Percentiles rank a stretch among this genome's conserved stretches.
phyloP scores from a whole-genome alignment of 2,797 vertebrate genomes.

The Sylvilagus floridanus region DNA sequence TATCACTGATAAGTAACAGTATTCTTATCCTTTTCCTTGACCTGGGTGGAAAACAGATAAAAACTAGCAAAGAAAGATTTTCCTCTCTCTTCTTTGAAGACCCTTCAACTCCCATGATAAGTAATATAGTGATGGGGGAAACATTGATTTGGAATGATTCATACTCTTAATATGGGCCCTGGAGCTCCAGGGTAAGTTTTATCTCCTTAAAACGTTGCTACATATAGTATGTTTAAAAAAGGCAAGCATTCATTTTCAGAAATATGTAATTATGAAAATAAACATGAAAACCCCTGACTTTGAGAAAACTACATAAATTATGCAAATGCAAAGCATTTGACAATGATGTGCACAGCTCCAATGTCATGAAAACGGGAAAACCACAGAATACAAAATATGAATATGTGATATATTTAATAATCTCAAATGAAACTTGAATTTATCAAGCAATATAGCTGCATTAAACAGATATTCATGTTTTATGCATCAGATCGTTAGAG shows the following conservation, averaged over 20 bases:
- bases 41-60: slow-evolving; percentile 70
- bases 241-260: not conserved
- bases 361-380: not conserved
- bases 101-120: not conserved
- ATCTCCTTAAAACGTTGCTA: not conserved
- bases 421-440: not conserved
- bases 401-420: slow-evolving; percentile 21
- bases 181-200: not conserved
- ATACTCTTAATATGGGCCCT: not conserved
- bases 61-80: slow-evolving; percentile 74
- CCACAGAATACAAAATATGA: not conserved
- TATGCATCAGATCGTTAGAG: not conserved
- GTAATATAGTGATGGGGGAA: not conserved
- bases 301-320: not conserved
- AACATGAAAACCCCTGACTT: not conserved
- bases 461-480: not conserved
- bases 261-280: slow-evolving; percentile 36
- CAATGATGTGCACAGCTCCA: not conserved
- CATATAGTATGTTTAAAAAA: not conserved
- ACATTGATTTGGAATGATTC: not conserved
- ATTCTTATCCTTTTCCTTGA: slow-evolving; percentile 81
- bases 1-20: slow-evolving; percentile 76
- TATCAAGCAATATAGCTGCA: not conserved
- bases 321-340: slow-evolving; percentile 16
- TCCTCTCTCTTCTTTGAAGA: slow-evolving; percentile 35